Evolutionary conservation across 2,888 invertebrate genomes (phyloP).

Genomic region (Melieria omissa): DNA sequence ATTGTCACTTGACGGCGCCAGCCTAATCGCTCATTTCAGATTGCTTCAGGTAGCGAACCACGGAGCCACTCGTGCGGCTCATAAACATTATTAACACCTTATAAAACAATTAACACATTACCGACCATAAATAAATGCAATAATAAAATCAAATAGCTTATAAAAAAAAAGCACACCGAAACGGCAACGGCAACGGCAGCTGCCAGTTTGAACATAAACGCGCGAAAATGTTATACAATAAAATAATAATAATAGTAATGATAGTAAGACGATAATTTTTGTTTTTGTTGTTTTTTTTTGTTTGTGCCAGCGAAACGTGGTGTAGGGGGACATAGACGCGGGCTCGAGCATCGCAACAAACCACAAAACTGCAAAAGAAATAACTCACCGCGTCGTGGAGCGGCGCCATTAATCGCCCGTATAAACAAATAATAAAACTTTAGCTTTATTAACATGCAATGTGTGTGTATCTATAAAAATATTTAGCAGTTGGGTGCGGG

Average conservation of each 20-base stretch:
- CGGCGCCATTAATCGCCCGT: neutral
- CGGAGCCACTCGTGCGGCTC: constrained; percentile 38
- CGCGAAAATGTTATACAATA: neutral
- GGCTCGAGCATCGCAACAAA: no score
- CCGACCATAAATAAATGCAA: constrained; percentile 19
- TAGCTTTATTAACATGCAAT: constrained; percentile 45
- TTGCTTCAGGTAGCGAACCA: neutral
- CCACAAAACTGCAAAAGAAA: no score
- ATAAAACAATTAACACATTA: constrained; percentile 58
- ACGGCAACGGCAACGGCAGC: no score
- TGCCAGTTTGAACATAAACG: neutral
- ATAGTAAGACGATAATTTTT: neutral
- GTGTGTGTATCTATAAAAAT: constrained; percentile 21
- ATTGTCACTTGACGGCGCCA: neutral
- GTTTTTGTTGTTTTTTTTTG: no score
- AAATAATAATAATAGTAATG: constrained; percentile 1
- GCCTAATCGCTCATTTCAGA: neutral
- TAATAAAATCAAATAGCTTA: neutral
- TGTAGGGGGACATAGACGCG: no score
- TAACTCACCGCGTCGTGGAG: no score
- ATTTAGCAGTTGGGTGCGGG: neutral
- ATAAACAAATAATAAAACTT: constrained; percentile 47
- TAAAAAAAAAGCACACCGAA: no score
- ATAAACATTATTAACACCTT: constrained; percentile 60
- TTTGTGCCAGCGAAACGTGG: no score